Evolutionary conservation across 1,140 invertebrate species (phyloP), one percentile per base, ranked within the genome.

Genomic region (Coptotermes formosanus): DNA sequence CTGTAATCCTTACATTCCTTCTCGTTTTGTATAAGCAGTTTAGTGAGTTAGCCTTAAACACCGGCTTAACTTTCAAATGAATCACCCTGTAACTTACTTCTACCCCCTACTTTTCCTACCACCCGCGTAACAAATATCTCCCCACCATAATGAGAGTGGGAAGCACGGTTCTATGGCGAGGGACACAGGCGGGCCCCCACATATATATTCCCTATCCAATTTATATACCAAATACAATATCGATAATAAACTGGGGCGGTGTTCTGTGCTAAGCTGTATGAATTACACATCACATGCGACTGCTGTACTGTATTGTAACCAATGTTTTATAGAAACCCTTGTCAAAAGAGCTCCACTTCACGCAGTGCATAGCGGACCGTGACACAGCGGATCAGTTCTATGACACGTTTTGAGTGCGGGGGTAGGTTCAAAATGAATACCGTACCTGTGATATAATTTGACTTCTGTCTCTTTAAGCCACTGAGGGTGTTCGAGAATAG

Each of bases 21-120:
- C n/a, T n/a, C n/a, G n/a, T n/a, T n/a, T 4, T 38, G 38, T 38
- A 38, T 38, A 38, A 38, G 38, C 38, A 38, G 38, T 38, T 38
- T 38, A 38, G 38, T 2, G 38, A 38, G 4, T 38, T 38, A 38
- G 2, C 2, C 38, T 75, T 75, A 75, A 30, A 14, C 3, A 75
- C 64, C 30, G 25, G 64, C n/a, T n/a, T 75, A 75, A 75, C 64
- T 75, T 75, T 75, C 30, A 75, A 75, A 75, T 75, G 25, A 75
- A 14, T 75, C 25, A 30, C 64, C 64, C 25, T 8, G n/a, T 30
- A 30, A n/a, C n/a, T 75, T 12, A 14, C 64, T n/a, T 75, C 14
- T 25, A 64, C 12, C 59, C 59, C 25, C 21, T 59, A 19, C 14
- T 59, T 59, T 64, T n/a, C 59, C 21, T 64, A 19, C 19, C 8